A percentile compares a stretch with the other conserved stretches of the same genome.
phyloP scores from a whole-genome alignment of 2,888 invertebrate species.

The Ctenicera cuprea region DNA sequence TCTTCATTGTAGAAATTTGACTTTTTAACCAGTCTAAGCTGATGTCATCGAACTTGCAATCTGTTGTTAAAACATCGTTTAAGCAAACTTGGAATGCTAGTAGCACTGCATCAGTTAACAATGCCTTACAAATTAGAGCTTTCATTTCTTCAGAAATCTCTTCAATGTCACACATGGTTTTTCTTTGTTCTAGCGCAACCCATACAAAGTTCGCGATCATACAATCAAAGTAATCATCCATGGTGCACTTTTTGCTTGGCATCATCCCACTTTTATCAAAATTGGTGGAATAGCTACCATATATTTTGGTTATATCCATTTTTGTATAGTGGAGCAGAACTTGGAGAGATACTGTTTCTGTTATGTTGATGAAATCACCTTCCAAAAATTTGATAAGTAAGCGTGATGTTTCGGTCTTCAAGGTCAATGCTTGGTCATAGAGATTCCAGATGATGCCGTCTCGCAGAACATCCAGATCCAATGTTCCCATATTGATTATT shows the following conservation, averaged over 20 bases:
- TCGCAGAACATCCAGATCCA: slow-evolving; percentile 2
- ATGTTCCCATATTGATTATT: slow-evolving; percentile 1
- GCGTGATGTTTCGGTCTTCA: slow-evolving; percentile 5
- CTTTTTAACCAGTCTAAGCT: slow-evolving; percentile 5
- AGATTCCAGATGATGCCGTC: slow-evolving; percentile 5
- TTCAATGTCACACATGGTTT: not conserved
- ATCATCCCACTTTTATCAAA: slow-evolving; percentile 5
- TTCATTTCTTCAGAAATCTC: slow-evolving; percentile 5
- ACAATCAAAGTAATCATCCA: slow-evolving; percentile 5
- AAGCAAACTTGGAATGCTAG: slow-evolving; percentile 2
- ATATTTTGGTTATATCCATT: slow-evolving; percentile 5
- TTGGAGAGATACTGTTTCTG: slow-evolving; percentile 5
- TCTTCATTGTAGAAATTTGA: slow-evolving; percentile 5
- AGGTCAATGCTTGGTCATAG: not conserved
- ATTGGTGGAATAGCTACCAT: slow-evolving; percentile 5
- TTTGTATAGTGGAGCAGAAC: slow-evolving; percentile 5
- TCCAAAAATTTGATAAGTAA: slow-evolving; percentile 2
- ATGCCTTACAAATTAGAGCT: slow-evolving; percentile 1
- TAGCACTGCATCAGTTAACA: slow-evolving; percentile 2
- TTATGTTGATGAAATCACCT: slow-evolving; percentile 2
- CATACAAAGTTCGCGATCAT: slow-evolving; percentile 1
- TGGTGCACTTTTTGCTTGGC: not conserved
- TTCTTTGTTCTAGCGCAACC: slow-evolving; percentile 1
- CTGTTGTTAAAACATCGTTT: slow-evolving; percentile 5
- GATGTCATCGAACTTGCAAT: not conserved